Percentiles rank a stretch among this genome's conserved stretches.
These are phyloP conservation scores for Propithecus coquereli DNA, from an alignment of 2,113 vertebrate species.

Conservation along the genomic window DNA sequence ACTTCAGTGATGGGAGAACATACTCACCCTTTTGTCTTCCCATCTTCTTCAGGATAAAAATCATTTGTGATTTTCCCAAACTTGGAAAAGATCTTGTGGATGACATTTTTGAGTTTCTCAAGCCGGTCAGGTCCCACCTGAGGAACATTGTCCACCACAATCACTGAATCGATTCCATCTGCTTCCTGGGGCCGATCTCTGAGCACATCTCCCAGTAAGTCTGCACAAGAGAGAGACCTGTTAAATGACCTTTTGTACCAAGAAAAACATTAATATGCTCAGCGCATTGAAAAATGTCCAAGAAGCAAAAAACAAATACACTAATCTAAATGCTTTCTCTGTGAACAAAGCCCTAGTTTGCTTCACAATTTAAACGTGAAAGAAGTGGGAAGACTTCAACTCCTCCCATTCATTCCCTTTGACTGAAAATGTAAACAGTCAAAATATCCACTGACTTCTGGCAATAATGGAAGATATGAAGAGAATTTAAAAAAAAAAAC, in stretches of 20 bases:
- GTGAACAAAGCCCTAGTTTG: neutral
- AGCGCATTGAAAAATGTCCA: neutral
- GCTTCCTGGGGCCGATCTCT: conserved; percentile 93
- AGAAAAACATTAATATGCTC: neutral
- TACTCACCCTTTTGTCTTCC: conserved; percentile 94
- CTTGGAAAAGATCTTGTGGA: conserved; percentile 99
- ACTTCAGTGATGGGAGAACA: rapidly evolving
- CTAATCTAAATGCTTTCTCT: neutral
- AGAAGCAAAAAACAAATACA: neutral
- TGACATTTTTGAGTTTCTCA: conserved; percentile 97
- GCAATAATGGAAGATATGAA: neutral
- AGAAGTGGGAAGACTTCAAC: neutral
- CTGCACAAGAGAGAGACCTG: conserved; percentile 59
- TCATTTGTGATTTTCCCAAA: conserved; percentile 98
- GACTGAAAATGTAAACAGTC: neutral
- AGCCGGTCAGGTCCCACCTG: conserved; percentile 95
- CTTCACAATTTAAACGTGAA: neutral
- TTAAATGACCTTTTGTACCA: neutral
- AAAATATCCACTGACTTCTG: neutral
- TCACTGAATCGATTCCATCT: conserved; percentile 96
- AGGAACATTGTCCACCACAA: conserved; percentile 97
- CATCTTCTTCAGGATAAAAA: conserved; percentile 95
- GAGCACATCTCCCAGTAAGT: conserved; percentile 90
- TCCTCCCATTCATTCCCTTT: neutral
- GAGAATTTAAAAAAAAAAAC: neutral